Evolutionary conservation across 2,797 vertebrate species (phyloP), one percentile per base, ranked within the genome.

Genomic region (Crossoptilon crossoptilon): DNA sequence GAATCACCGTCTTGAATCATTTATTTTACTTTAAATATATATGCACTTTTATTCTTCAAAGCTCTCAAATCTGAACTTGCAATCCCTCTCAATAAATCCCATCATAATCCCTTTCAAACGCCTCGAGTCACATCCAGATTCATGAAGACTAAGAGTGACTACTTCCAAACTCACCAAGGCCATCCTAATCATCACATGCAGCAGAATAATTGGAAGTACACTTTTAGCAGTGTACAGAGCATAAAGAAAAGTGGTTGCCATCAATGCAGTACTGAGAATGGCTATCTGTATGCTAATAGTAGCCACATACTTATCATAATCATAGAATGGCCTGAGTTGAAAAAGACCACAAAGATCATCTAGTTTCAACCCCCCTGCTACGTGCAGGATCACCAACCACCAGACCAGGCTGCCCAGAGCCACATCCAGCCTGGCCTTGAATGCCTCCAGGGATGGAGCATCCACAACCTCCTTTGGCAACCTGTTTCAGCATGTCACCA

Each of bases 131-230:
- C 17, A 76, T 9, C 29, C 66, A 59, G 59, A 35, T 63, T 75
- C 10, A 29, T 0, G 0, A 72, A 55, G 24, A 5, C 4, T 5
- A 26, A 49, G 11, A 1, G 12, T 0, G 1, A 59, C 55, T 84
- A 71, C 67, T 93, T 71, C 55, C 35, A 66, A 14, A 44, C 11
- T 71, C 78, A 60, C 2, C 4, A 74, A 58, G 37, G 49, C 19
- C 49, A 67, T 31, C 15, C 8, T 24, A 8, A 35, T 31, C 6
- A 59, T 11, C 8, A 74, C 62, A 31, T 17, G 80, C 60, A 17
- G 55, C 22, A 62, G 33, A 18, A 81, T 37, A n/a, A 68, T 33
- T 9, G 53, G 60, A 73, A 51, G 19, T 13, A 83, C 1, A 1
- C 27, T 24, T 91, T 81, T 66, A 58, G 48, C 24, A 56, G 14